Conservation (phyloP, 2,797 vertebrate genomes). For the Vultur gryphus region DNA sequence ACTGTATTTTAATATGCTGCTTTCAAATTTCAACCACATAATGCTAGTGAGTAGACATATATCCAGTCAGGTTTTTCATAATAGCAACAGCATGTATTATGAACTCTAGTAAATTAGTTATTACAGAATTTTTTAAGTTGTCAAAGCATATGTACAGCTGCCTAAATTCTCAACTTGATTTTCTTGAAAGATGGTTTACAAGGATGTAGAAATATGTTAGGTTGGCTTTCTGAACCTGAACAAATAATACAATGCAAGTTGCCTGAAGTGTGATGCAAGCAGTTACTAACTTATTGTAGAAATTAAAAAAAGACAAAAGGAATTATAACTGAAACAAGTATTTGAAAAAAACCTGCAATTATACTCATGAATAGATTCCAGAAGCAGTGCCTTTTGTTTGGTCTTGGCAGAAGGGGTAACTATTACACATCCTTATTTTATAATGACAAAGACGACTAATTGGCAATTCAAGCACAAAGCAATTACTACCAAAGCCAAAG, state of each 20-base stretch:
- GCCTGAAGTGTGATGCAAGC: neutral
- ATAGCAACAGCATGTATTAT: neutral
- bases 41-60: neutral
- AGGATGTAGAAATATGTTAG: neutral
- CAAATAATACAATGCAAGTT: neutral
- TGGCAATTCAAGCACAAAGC: neutral
- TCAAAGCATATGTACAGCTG: neutral
- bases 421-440: neutral
- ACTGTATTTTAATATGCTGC: neutral
- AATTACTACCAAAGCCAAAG: neutral
- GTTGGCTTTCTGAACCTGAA: neutral
- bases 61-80: neutral
- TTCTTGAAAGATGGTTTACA: neutral
- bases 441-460: slow-evolving; percentile 5
- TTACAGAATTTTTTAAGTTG: neutral
- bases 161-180: neutral
- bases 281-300: neutral
- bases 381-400: neutral
- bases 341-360: neutral
- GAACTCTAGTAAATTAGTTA: neutral
- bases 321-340: neutral
- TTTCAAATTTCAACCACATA: neutral
- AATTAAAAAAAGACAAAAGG: neutral
- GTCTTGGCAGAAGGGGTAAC: slow-evolving; percentile 13
- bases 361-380: neutral